Conservation (phyloP, 2,797 vertebrate species). For the Callimico goeldii region DNA sequence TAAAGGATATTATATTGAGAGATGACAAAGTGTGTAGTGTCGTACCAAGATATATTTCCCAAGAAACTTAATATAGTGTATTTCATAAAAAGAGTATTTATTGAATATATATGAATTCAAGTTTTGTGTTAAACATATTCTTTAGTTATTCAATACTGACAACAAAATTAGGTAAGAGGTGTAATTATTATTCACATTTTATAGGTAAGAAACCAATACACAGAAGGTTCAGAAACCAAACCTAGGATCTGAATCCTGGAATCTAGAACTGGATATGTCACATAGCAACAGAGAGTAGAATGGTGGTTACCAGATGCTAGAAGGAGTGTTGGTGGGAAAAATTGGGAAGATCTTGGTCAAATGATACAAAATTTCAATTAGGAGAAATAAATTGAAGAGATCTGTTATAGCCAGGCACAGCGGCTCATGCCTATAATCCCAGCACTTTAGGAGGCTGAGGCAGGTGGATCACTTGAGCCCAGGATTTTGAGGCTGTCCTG, state of each 20-base stretch:
- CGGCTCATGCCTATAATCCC: background rate
- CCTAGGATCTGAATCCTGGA: background rate
- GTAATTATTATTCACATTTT: background rate
- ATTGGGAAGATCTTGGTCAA: background rate
- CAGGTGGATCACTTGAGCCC: background rate
- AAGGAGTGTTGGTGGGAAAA: background rate
- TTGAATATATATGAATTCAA: background rate
- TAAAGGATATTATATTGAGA: background rate
- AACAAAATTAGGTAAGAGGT: background rate
- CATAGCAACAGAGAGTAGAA: background rate
- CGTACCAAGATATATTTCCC: background rate
- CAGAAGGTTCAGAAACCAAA: background rate
- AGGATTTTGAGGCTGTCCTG: background rate
- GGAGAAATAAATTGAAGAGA: background rate
- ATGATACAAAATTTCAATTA: background rate
- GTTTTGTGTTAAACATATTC: background rate
- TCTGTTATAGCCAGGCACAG: background rate
- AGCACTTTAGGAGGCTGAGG: background rate
- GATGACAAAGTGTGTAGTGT: background rate
- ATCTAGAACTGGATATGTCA: background rate
- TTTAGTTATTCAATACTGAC: background rate
- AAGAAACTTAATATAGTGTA: background rate
- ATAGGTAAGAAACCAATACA: background rate
- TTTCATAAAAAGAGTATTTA: slow-evolving; percentile 4
- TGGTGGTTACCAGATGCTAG: background rate